phyloP scores from a whole-genome alignment of 64 coral and sea anemone species.

The Actinia tenebrosa region DNA sequence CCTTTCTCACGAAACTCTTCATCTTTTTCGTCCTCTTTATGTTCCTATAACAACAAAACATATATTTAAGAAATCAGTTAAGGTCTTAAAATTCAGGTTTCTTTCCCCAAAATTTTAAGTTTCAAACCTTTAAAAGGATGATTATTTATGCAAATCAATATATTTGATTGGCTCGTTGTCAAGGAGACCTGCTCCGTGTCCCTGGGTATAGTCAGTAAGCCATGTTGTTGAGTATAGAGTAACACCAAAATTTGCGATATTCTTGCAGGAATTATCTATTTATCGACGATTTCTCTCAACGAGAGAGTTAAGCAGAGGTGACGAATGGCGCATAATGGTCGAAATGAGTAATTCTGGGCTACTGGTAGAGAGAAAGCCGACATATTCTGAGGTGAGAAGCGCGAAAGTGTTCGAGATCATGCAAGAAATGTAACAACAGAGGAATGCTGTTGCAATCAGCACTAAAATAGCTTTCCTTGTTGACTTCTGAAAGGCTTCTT shows the following conservation, averaged over 20 bases:
- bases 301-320: background rate
- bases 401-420: background rate
- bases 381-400: constrained; percentile 4
- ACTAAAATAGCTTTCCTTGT: background rate
- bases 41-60: too few species aligned
- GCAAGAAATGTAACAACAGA: background rate
- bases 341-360: constrained; percentile 9
- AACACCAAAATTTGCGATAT: background rate
- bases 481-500: background rate
- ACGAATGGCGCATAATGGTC: constrained; percentile 1
- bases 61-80: background rate
- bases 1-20: too few species aligned
- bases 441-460: constrained; percentile 10
- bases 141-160: background rate
- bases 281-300: background rate
- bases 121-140: background rate
- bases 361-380: constrained; percentile 10
- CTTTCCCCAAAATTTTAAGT: background rate
- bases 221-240: background rate
- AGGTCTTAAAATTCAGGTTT: background rate
- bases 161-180: constrained; percentile 3
- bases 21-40: too few species aligned
- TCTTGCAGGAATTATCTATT: background rate
- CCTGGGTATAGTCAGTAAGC: background rate
- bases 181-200: background rate